Evolutionary conservation across 92 coral and sea anemone species (phyloP).

Genomic region (Palythoa heliodiscus): DNA sequence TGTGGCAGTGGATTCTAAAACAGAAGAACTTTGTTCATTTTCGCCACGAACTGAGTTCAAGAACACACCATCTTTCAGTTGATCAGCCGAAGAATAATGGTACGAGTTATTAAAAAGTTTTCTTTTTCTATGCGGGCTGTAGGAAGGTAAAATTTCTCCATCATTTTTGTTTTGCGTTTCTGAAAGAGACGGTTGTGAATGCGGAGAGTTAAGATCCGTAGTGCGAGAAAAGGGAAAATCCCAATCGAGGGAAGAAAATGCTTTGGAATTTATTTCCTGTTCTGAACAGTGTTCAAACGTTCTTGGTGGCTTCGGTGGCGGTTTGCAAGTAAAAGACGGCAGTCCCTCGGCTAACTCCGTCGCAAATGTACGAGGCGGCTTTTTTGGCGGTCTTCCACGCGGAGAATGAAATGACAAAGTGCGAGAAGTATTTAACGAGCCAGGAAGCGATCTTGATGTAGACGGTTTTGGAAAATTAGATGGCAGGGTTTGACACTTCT

Average conservation of each 20-base stretch:
- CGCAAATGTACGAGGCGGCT: slow-evolving; percentile 90
- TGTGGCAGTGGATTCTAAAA: not conserved
- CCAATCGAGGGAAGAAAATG: slow-evolving; percentile 73
- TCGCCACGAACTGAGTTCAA: slow-evolving; percentile 14
- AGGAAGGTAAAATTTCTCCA: slow-evolving; percentile 4
- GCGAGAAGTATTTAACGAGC: slow-evolving; percentile 25
- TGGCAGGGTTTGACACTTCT: slow-evolving; percentile 13
- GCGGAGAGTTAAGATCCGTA: not conserved
- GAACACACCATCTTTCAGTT: slow-evolving; percentile 11
- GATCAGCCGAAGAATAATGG: slow-evolving; percentile 4
- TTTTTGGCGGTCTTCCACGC: slow-evolving; percentile 65
- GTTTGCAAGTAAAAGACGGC: slow-evolving; percentile 58
- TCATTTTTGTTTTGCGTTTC: not conserved
- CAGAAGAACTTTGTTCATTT: not conserved
- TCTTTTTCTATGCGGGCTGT: slow-evolving; percentile 14
- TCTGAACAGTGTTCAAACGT: slow-evolving; percentile 73
- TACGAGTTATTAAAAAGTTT: slow-evolving; percentile 6
- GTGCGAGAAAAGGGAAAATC: slow-evolving; percentile 53
- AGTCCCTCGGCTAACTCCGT: slow-evolving; percentile 61
- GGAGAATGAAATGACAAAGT: slow-evolving; percentile 37
- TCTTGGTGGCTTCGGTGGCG: slow-evolving; percentile 88
- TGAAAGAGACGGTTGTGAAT: slow-evolving; percentile 7
- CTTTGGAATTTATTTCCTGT: slow-evolving; percentile 47
- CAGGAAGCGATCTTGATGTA: slow-evolving; percentile 33
- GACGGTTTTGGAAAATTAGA: slow-evolving; percentile 17